Evolutionary conservation across 2,888 invertebrate genomes (phyloP).

Genomic region (Ennomos erosarius): DNA sequence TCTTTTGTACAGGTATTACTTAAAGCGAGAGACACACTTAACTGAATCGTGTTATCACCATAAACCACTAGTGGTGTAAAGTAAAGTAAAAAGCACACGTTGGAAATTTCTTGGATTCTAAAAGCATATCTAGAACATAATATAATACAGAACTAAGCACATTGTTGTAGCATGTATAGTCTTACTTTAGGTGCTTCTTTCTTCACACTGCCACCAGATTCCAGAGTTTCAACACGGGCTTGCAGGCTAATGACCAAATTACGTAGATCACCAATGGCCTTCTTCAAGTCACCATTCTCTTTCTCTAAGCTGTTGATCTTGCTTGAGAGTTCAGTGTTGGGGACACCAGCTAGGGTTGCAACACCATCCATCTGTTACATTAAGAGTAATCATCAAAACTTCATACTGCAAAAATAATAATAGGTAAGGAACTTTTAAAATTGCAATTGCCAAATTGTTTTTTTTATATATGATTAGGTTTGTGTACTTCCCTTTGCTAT

Average conservation of each 20-base stretch:
- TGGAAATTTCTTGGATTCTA: too few relatives aligned
- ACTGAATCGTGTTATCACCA: too few relatives aligned
- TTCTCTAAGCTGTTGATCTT: conserved; percentile 85
- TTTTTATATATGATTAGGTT: too few relatives aligned
- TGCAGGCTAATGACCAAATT: conserved; percentile 79
- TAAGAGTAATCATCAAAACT: background rate
- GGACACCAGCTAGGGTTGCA: conserved; percentile 82
- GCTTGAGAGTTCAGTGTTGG: conserved; percentile 83
- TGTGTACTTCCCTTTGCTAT: too few relatives aligned
- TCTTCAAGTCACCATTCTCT: conserved; percentile 83
- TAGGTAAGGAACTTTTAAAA: background rate
- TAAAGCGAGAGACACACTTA: too few relatives aligned
- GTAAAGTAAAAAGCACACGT: too few relatives aligned
- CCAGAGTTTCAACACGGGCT: conserved; percentile 72
- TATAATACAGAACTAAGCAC: too few relatives aligned
- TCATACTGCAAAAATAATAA: conserved; percentile 1
- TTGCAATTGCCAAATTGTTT: background rate
- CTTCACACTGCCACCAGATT: conserved; percentile 55
- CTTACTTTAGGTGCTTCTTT: conserved; percentile 57
- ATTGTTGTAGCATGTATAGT: too few relatives aligned
- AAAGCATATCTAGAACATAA: too few relatives aligned
- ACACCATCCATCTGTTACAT: conserved; percentile 88
- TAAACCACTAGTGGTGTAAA: too few relatives aligned
- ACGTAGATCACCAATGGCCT: conserved; percentile 75
- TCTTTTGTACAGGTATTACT: too few relatives aligned